Conservation (phyloP, 2,888 invertebrate genomes). For the Dendrolimus houi region DNA sequence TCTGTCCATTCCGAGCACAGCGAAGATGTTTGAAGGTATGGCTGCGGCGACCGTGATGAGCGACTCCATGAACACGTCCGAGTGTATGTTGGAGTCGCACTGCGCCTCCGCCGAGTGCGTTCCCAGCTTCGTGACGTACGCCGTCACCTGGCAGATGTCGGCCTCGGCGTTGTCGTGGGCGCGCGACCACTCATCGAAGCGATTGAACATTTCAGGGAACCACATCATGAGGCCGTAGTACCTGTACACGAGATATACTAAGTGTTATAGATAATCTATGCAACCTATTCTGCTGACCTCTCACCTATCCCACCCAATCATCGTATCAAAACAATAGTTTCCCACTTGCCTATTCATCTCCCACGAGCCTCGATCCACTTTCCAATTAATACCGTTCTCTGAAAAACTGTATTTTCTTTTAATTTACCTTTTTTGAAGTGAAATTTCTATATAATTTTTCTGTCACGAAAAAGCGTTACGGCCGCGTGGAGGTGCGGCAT, state of each 20-base stretch:
- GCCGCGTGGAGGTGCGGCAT: too few species aligned
- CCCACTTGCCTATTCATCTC: too few species aligned
- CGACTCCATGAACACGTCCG: conserved; percentile 89
- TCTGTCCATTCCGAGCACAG: conserved; percentile 89
- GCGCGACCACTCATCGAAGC: conserved; percentile 87
- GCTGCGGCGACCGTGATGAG: conserved; percentile 91
- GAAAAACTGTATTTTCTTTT: too few species aligned
- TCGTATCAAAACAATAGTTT: too few species aligned
- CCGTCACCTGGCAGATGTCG: conserved; percentile 85
- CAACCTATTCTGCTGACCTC: too few species aligned
- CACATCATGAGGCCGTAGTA: conserved; percentile 98
- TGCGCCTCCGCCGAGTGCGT: conserved; percentile 73
- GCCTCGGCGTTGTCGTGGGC: conserved; percentile 80
- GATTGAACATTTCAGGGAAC: conserved; percentile 96
- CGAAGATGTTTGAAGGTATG: conserved; percentile 89
- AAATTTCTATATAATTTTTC: too few species aligned
- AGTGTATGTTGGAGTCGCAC: conserved; percentile 84
- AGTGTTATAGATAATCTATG: too few species aligned
- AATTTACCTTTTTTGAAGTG: too few species aligned
- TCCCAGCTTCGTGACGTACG: conserved; percentile 83
- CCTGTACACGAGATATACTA: conserved; percentile 42
- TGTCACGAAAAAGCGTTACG: too few species aligned
- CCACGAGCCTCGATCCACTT: too few species aligned
- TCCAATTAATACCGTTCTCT: too few species aligned
- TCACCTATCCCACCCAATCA: too few species aligned